Evolutionary conservation across 1,140 invertebrate species (phyloP), one percentile per base, ranked within the genome.

Genomic region (Drosophila arizonae): DNA sequence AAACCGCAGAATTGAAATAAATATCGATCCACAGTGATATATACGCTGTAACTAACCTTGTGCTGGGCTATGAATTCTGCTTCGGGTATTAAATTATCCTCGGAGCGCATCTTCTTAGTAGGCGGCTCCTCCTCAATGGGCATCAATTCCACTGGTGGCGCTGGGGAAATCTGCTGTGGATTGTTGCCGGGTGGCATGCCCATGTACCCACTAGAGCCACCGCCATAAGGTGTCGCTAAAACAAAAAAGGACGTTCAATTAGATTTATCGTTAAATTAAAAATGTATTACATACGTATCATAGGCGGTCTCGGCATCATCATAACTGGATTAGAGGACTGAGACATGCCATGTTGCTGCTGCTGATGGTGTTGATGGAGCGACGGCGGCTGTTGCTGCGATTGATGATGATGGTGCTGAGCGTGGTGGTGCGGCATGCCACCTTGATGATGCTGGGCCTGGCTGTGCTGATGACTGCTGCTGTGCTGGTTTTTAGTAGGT

Each of bases 61-160:
- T 92, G 92, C 46, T 89, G 55, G 24, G 92, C 74, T 55, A 92
- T 85, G 61, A 92, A 92, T 21, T 92, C 91, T 5, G 94, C 93
- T 92, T 99, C 98, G 0, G 98, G 96, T 72, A 99, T 95, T 0
- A 99, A 93, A 30, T 95, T 95, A 85, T 99, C 98, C 92, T 99
- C 98, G 0, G 97, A 97, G 61, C 97, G 95, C 39, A 95, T 91
- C 91, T 98, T 96, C 92, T 99, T 99, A 15, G 95, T 93, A 0
- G 96, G 94, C 2, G 98, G 97, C 90, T 98, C 97, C 61, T 98
- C 97, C 30, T 96, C 96, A 1, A 93, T 91, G 1, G 74, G 62
- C 70, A 94, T 52, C 28, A 90, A 72, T 74, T 92, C 90, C 15
- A 92, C 92, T 13, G 91, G 90, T 24, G 92, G 87, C 64, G 92